Percentiles rank a stretch among this genome's conserved stretches.
Conservation (phyloP, 37 sponge, comb jelly and placozoan genomes). For the Aplysina aerophoba region DNA sequence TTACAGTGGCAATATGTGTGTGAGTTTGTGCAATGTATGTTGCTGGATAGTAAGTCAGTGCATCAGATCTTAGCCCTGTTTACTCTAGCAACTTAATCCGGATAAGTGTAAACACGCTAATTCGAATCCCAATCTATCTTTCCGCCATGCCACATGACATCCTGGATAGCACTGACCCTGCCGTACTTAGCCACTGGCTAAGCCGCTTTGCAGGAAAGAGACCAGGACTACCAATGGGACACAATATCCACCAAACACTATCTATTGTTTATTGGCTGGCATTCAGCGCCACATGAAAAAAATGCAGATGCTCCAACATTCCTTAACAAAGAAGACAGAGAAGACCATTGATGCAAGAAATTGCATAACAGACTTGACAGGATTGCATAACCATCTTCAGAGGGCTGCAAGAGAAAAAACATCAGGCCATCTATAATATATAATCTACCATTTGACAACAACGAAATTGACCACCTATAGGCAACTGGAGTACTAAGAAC, state of each 20-base stretch:
- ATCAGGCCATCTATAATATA: neutral
- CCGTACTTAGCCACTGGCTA: neutral
- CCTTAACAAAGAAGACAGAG: slow-evolving; percentile 16
- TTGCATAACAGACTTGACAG: slow-evolving; percentile 9
- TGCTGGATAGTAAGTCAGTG: too few relatives aligned
- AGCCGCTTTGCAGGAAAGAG: neutral
- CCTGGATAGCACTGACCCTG: neutral
- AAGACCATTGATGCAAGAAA: neutral
- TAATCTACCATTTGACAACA: neutral
- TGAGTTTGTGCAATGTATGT: too few relatives aligned
- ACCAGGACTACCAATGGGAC: neutral
- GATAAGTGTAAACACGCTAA: too few relatives aligned
- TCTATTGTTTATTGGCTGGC: slow-evolving; percentile 3
- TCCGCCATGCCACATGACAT: too few relatives aligned
- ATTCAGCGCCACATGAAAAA: slow-evolving; percentile 11
- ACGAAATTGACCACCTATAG: slow-evolving; percentile 27
- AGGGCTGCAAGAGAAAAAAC: neutral
- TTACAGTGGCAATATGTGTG: too few relatives aligned
- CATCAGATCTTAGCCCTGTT: too few relatives aligned
- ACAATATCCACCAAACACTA: slow-evolving; percentile 17
- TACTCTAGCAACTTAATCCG: too few relatives aligned
- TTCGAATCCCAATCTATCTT: too few relatives aligned
- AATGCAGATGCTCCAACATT: slow-evolving; percentile 27
- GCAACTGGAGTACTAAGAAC: slow-evolving; percentile 1
- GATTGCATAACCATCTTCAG: too few relatives aligned